phyloP scores from a whole-genome alignment of 2,113 vertebrate species.

The Nannobrachium achirus region DNA sequence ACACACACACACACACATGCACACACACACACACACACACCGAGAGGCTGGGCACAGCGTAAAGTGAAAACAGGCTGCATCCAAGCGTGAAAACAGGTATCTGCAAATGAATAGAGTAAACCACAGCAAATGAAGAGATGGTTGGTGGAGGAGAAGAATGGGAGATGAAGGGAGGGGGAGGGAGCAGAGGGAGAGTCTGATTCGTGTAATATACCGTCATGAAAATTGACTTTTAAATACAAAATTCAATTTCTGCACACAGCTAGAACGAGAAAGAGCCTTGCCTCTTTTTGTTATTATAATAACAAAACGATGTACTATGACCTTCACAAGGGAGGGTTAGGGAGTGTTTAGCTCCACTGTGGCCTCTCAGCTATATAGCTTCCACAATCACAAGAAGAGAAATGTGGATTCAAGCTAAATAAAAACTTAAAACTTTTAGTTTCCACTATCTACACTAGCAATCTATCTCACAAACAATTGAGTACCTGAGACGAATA shows the following conservation, averaged over 20 bases:
- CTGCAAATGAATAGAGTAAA: conserved; percentile 82
- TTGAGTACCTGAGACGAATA: no score
- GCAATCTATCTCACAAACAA: no score
- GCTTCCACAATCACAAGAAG: conserved; percentile 54
- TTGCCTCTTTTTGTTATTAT: no score
- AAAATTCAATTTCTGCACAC: conserved; percentile 80
- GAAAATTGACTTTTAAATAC: conserved; percentile 84
- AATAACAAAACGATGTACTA: conserved; percentile 64
- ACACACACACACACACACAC: conserved; percentile 9
- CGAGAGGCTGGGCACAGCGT: conserved; percentile 60
- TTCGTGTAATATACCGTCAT: conserved; percentile 83
- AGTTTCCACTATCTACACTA: no score
- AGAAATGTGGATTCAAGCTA: conserved; percentile 50
- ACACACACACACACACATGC: conserved; percentile 13
- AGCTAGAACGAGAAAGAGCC: conserved; percentile 42
- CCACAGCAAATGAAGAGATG: conserved; percentile 79
- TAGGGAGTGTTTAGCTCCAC: conserved; percentile 66
- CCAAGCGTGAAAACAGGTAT: conserved; percentile 72
- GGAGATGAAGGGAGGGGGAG: conserved; percentile 40
- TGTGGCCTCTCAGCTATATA: conserved; percentile 62
- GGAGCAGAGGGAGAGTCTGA: conserved; percentile 68
- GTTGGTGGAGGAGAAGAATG: conserved; percentile 72
- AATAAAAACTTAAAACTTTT: no score
- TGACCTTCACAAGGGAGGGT: conserved; percentile 69
- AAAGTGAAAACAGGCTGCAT: conserved; percentile 67